Conservation (phyloP, 1,140 invertebrate genomes). For the Drosophila athabasca region DNA sequence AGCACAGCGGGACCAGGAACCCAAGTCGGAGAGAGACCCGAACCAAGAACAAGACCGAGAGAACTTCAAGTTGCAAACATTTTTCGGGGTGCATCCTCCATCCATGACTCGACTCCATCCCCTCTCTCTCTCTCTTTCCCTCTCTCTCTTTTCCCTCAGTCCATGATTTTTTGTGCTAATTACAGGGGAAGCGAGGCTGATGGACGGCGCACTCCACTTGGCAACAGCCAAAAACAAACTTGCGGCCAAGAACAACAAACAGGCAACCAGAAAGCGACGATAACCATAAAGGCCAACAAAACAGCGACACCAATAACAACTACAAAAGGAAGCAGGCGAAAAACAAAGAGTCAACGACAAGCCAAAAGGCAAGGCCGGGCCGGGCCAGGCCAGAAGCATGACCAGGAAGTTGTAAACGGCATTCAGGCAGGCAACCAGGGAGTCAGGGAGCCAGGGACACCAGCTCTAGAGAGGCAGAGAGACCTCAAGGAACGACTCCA, state of each 20-base stretch:
- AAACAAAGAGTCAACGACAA: conserved; percentile 29
- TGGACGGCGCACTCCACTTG: conserved; percentile 61
- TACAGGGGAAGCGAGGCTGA: conserved; percentile 61
- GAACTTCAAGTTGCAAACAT: conserved; percentile 70
- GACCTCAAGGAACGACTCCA: not conserved
- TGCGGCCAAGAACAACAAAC: conserved; percentile 68
- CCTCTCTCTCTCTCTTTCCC: not conserved
- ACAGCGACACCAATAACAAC: conserved; percentile 32
- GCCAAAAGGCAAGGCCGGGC: conserved; percentile 52
- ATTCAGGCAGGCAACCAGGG: conserved; percentile 37
- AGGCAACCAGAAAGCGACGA: conserved; percentile 54
- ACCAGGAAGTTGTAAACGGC: conserved; percentile 79
- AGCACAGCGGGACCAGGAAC: not conserved
- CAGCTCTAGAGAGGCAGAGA: conserved; percentile 12
- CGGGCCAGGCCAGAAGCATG: conserved; percentile 57
- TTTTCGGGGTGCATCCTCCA: conserved; percentile 51
- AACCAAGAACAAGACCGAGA: conserved; percentile 35
- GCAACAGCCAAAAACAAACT: conserved; percentile 72
- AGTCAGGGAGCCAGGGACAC: conserved; percentile 2
- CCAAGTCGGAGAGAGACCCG: too few species aligned
- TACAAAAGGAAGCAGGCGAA: conserved; percentile 21
- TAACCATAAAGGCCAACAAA: conserved; percentile 41
- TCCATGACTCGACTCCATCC: not conserved
- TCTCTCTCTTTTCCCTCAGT: not conserved
- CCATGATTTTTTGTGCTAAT: conserved; percentile 68